Percentiles rank a stretch among this genome's conserved stretches.
These are phyloP conservation scores for Drosophila helvetica DNA, from an alignment of 2,888 invertebrate genomes.

Conservation along the genomic window DNA sequence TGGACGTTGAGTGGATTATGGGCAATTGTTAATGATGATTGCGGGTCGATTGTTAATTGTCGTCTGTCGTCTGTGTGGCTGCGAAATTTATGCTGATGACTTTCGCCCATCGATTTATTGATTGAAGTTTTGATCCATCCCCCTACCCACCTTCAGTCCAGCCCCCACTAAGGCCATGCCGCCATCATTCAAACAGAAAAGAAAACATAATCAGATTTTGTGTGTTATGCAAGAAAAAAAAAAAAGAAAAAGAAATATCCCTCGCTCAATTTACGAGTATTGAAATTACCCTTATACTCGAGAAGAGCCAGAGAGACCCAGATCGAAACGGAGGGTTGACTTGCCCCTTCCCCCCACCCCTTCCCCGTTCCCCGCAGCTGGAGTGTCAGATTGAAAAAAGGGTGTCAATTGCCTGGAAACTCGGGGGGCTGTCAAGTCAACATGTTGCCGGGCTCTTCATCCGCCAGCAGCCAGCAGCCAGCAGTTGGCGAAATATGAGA, in stretches of 20 bases:
- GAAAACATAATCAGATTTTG: conserved; percentile 65
- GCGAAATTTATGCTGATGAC: conserved; percentile 73
- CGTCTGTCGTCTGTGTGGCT: conserved; percentile 39
- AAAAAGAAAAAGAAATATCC: conserved; percentile 54
- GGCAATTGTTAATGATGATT: conserved; percentile 74
- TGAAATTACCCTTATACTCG: conserved; percentile 72
- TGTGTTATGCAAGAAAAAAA: conserved; percentile 61
- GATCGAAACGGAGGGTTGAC: conserved; percentile 29
- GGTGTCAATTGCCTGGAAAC: conserved; percentile 76
- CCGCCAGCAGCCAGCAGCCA: conserved; percentile 34
- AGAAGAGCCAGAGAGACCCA: conserved; percentile 37
- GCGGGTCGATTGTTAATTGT: conserved; percentile 75
- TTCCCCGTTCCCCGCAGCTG: neutral
- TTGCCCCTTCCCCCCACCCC: neutral
- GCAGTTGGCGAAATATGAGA: conserved; percentile 68
- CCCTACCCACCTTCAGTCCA: conserved; percentile 32
- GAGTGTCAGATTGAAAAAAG: conserved; percentile 66
- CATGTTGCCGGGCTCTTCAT: conserved; percentile 74
- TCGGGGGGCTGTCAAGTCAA: conserved; percentile 76
- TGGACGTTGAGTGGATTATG: conserved; percentile 72
- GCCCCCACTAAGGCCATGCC: conserved; percentile 3
- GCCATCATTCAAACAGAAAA: conserved; percentile 41
- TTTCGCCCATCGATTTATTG: conserved; percentile 73
- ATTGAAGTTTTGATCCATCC: conserved; percentile 49
- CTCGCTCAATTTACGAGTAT: conserved; percentile 58